Conservation (phyloP, 2,113 vertebrate species). For the Cephalopholis sonnerati region DNA sequence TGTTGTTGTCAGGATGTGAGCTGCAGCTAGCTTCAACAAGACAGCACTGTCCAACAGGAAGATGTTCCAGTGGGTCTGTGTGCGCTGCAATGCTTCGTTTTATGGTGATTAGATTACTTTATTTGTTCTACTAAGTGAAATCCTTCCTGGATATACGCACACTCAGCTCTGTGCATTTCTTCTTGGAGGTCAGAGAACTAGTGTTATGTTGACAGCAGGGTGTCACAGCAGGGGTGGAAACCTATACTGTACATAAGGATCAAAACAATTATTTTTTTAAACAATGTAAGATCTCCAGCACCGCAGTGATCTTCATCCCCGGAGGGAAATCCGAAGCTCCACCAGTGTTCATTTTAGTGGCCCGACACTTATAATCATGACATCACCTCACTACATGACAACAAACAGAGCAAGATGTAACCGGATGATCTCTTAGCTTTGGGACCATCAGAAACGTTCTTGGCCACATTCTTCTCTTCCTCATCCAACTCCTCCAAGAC, state of each 20-base stretch:
- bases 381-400: conserved; percentile 69
- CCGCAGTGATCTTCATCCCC: not conserved
- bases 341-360: conserved; percentile 22
- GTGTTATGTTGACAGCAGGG: conserved; percentile 3
- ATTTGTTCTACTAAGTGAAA: conserved; percentile 52
- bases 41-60: conserved; percentile 41
- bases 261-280: not conserved
- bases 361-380: conserved; percentile 57
- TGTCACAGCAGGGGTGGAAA: conserved; percentile 22
- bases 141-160: conserved; percentile 28
- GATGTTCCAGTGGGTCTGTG: conserved; percentile 31
- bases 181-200: not conserved
- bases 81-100: conserved; percentile 11
- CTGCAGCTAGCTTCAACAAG: conserved; percentile 40
- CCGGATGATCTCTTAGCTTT: conserved; percentile 36
- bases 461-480: conserved; percentile 27
- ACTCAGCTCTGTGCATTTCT: conserved; percentile 6
- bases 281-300: conserved; percentile 18
- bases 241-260: not conserved
- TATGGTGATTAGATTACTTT: conserved; percentile 53
- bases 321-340: conserved; percentile 12
- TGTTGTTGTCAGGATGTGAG: conserved; percentile 45
- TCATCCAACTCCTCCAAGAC: conserved; percentile 46
- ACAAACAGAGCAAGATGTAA: conserved; percentile 67
- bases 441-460: conserved; percentile 29